Base-by-base conservation (phyloP, 2,797 vertebrate species). In the Clarias fuscus region DNA sequence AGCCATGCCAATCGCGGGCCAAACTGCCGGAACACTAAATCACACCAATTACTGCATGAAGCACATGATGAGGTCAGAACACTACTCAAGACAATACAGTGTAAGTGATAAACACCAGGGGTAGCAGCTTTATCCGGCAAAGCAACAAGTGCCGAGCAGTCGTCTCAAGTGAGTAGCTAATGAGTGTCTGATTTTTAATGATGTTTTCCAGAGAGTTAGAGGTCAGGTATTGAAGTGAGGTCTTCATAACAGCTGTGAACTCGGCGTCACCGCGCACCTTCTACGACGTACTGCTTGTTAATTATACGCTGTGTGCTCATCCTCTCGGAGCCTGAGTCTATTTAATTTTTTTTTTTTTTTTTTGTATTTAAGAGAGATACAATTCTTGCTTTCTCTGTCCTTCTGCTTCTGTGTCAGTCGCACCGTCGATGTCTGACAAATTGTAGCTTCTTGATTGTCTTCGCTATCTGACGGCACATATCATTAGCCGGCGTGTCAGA, bases 121-220 rank as follows among this genome's bases (percentile, higher is more conserved):
- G 33, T 86, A 56, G 78, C 6, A 48, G 20, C 37, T 48, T 48
- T 27, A 80, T 40, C 56, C 56, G 33, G 62, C 67, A 68, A 62
- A 73, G 68, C 62, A 40, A 56, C 13, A 73, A 67, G 85, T 65
- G 79, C 64, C 24, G 62, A 70, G 67, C 62, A 75, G 24, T 71
- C 27, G 20, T 70, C 81, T 84, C 76, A 73, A 88, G 75, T 56
- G 65, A 61, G 58, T 22, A 48, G 83, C 84, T 90, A 88, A 90
- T 89, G 75, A 89, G 76, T 79, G 71, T 64, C 80, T 82, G 80
- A 82, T 82, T 86, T 48, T 73, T 88, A 88, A 87, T 82, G 87
- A 80, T 76, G 48, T 83, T 58, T 82, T 79, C 76, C 40, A 17
- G 73, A 56, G 53, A 24, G 65, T 59, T 70, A 61, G 81, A 78